A percentile compares a stretch with the other conserved stretches of the same genome.
These are phyloP conservation scores for Ecliptopera silaceata DNA, from an alignment of 2,888 invertebrate species.

Conservation along the genomic window DNA sequence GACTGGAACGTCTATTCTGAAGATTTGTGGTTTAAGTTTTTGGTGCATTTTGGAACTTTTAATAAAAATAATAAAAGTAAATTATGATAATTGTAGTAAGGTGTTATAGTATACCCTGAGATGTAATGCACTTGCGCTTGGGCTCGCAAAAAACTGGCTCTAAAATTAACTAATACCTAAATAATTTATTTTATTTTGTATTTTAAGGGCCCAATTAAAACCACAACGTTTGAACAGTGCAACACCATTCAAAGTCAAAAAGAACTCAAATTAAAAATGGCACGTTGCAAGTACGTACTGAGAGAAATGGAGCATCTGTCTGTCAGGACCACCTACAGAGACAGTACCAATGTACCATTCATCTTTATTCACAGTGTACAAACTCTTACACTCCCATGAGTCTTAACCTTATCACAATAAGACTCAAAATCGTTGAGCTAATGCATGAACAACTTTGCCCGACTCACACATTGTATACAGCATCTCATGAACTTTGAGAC, in stretches of 20 bases:
- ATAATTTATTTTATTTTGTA: too few relatives aligned
- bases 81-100: too few relatives aligned
- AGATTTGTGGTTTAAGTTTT: background rate
- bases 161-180: too few relatives aligned
- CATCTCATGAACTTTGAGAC: background rate
- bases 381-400: conserved; percentile 15
- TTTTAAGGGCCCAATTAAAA: background rate
- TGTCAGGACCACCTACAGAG: conserved; percentile 77
- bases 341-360: conserved; percentile 66
- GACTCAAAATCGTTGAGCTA: conserved; percentile 27
- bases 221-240: background rate
- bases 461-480: conserved; percentile 34
- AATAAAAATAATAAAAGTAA: too few relatives aligned
- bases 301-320: conserved; percentile 71
- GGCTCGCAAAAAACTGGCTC: too few relatives aligned
- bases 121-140: too few relatives aligned
- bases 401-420: conserved; percentile 24
- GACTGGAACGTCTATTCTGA: conserved; percentile 11
- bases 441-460: conserved; percentile 29
- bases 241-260: conserved; percentile 37
- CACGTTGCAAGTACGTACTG: conserved; percentile 48
- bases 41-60: too few relatives aligned
- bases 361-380: conserved; percentile 66
- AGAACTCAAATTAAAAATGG: conserved; percentile 71
- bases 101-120: too few relatives aligned